Evolutionary conservation across 1,140 invertebrate species (phyloP).

Genomic region (Atta texana): DNA sequence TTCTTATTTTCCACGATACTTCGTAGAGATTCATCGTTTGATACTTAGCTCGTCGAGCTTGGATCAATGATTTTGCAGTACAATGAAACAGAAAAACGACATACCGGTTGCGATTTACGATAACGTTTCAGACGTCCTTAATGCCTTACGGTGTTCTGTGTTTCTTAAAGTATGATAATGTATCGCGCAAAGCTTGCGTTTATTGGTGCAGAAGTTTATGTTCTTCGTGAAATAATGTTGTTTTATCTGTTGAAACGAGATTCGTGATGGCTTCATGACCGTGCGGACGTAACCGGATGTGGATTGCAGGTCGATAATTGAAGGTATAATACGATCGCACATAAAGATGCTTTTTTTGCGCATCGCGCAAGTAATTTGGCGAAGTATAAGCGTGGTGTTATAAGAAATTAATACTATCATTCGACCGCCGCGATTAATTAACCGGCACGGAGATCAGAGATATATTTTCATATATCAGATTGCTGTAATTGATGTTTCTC

Average conservation of each 20-base stretch:
- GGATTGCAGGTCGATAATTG: slow-evolving; percentile 42
- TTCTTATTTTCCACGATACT: slow-evolving; percentile 60
- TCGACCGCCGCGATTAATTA: slow-evolving; percentile 70
- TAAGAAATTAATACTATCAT: slow-evolving; percentile 71
- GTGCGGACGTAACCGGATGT: slow-evolving; percentile 20
- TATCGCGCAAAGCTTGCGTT: background rate
- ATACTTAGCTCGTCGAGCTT: slow-evolving; percentile 64
- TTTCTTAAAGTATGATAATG: slow-evolving; percentile 21
- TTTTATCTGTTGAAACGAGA: background rate
- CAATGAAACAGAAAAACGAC: slow-evolving; percentile 43
- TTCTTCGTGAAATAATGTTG: background rate
- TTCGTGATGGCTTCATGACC: slow-evolving; percentile 40
- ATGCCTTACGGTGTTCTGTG: background rate
- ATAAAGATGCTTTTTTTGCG: slow-evolving; percentile 33
- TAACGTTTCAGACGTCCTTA: slow-evolving; percentile 35
- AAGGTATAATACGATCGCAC: slow-evolving; percentile 37
- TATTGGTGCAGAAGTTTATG: background rate
- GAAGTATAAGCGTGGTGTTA: background rate
- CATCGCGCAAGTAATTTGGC: slow-evolving; percentile 34
- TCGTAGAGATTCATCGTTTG: slow-evolving; percentile 79
- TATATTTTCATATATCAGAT: slow-evolving; percentile 68
- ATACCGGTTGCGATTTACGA: slow-evolving; percentile 7
- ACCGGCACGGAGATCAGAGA: slow-evolving; percentile 29
- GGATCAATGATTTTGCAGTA: slow-evolving; percentile 63
- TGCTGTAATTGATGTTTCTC: slow-evolving; percentile 67